phyloP scores from a whole-genome alignment of 2,797 vertebrate genomes.

The Hapalemur alaotrensis region DNA sequence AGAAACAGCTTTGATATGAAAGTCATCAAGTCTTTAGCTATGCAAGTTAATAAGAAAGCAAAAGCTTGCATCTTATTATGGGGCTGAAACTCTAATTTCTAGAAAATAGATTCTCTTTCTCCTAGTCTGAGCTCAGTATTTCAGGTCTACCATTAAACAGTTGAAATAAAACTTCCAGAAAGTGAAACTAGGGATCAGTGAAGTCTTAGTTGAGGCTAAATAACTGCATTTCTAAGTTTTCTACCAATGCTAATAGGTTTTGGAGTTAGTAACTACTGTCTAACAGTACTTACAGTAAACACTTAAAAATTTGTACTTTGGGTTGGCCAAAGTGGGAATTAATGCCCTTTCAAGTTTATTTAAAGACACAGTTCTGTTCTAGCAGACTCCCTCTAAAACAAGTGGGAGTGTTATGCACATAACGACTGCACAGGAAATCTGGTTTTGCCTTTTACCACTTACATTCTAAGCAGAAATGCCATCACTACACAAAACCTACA shows the following conservation, averaged over 20 bases:
- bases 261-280: slow-evolving; percentile 49
- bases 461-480: slow-evolving; percentile 52
- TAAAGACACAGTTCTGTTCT: slow-evolving; percentile 64
- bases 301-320: slow-evolving; percentile 75
- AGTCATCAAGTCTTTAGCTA: not conserved
- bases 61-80: not conserved
- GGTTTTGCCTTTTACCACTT: slow-evolving; percentile 61
- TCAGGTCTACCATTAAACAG: not conserved
- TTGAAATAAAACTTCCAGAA: not conserved
- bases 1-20: not conserved
- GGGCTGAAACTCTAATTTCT: not conserved
- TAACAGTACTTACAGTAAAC: slow-evolving; percentile 69
- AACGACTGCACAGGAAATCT: slow-evolving; percentile 67
- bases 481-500: slow-evolving; percentile 49
- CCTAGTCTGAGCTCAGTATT: not conserved
- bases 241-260: not conserved
- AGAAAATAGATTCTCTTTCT: not conserved
- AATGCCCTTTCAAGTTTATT: slow-evolving; percentile 74
- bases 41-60: not conserved
- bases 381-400: slow-evolving; percentile 65
- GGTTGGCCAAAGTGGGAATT: slow-evolving; percentile 73
- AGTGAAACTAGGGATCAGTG: not conserved
- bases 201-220: not conserved
- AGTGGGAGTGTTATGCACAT: slow-evolving; percentile 48
- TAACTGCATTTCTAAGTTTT: slow-evolving; percentile 2